Conservation (phyloP, 2,888 invertebrate genomes). For the Acronicta leporina region DNA sequence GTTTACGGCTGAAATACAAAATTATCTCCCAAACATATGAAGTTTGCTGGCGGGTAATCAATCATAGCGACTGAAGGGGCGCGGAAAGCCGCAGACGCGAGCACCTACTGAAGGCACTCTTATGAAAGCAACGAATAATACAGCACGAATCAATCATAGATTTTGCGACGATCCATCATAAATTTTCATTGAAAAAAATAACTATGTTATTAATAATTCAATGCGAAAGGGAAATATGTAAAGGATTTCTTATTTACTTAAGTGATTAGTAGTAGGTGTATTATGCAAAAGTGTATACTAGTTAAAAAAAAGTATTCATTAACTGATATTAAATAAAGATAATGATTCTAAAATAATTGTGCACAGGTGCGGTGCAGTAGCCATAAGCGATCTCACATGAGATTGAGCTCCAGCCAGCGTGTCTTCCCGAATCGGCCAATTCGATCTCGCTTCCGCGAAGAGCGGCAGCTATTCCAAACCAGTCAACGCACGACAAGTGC, state of each 20-base stretch:
- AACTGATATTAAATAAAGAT: conserved; percentile 43
- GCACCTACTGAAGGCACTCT: conserved; percentile 82
- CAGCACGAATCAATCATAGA: conserved; percentile 88
- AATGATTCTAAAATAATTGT: conserved; percentile 59
- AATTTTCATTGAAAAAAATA: conserved; percentile 81
- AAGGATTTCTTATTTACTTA: background rate
- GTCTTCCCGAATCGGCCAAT: conserved; percentile 73
- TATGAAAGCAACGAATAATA: conserved; percentile 86
- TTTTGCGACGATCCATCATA: conserved; percentile 87
- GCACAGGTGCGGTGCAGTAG: conserved; percentile 59
- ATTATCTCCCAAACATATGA: conserved; percentile 88
- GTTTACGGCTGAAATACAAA: conserved; percentile 88
- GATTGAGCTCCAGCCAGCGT: conserved; percentile 75
- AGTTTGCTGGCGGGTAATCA: conserved; percentile 85
- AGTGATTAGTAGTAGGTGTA: background rate
- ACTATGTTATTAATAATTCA: conserved; percentile 55
- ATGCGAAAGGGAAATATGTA: conserved; percentile 43
- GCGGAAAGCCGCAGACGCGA: conserved; percentile 81
- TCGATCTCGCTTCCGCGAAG: conserved; percentile 80
- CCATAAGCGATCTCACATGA: conserved; percentile 78
- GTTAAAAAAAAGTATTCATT: background rate
- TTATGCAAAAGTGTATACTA: background rate
- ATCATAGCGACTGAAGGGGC: conserved; percentile 83
- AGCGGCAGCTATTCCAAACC: conserved; percentile 72
- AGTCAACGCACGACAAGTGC: conserved; percentile 80